Base-by-base conservation (phyloP, 1,140 invertebrate species). In the Drosophila pseudoobscura region DNA sequence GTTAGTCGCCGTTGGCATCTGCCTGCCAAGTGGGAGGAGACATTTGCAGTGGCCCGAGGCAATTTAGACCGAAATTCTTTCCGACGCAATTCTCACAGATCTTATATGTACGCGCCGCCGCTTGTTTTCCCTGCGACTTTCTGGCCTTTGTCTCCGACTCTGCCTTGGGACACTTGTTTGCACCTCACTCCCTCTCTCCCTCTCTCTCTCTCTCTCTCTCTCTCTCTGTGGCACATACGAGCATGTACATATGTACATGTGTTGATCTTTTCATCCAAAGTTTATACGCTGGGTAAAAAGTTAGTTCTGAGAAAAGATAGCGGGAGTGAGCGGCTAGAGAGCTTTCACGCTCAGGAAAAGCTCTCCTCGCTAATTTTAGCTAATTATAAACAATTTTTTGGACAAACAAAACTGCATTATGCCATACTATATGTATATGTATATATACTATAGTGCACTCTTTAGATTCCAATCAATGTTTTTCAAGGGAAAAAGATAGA, bases 261-360 rank as follows among this genome's bases (percentile, higher is more conserved):
- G 31, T 39, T 7, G 63, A 72, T 75, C 50, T 57, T 57, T 75
- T 49, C 63, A 87, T 82, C 65, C 71, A 82, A 87, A 87, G 83
- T 87, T 62, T 85, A 82, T 85, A 85, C 61, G 75, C 64, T 31
- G 61, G 64, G 56, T 49, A 71, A 78, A 64, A 58, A 56, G 55
- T 59, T 35, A 13, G 20, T 13, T 39, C 4, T 39, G n/a, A 15
- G 15, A 9, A 44, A 39, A 26, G 29, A 47, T 4, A 61, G 39
- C 43, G 39, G 51, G 51, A 51, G 29, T 41, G 29, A 11, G 31
- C 11, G 31, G 1, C 8, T 4, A 41, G 17, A 56, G 31, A 63
- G 61, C 63, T 70, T 76, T 60, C 22, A 17, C 55, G 17, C 51
- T 61, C 54, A 11, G 24, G n/a, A 7, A 54, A 51, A 85, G 80